Evolutionary conservation across 2,888 invertebrate genomes (phyloP).

Genomic region (Ectemnius cavifrons): DNA sequence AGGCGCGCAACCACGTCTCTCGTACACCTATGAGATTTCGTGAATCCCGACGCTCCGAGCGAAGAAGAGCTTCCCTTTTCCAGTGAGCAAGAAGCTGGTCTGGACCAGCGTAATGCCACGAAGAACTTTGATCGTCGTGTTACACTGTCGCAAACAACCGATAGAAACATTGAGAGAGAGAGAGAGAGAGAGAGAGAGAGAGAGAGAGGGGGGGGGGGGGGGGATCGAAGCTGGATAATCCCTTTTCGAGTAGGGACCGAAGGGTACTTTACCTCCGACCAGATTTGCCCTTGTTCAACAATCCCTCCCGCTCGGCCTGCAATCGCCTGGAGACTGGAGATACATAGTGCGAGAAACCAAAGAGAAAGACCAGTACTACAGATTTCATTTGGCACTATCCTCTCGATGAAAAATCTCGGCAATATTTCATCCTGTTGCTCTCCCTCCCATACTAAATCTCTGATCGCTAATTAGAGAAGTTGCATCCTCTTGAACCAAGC

Average conservation of each 20-base stretch:
- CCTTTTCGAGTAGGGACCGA: conserved; percentile 58
- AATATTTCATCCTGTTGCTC: conserved; percentile 9
- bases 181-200: too few relatives aligned
- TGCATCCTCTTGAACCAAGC: too few relatives aligned
- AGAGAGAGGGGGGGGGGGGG: too few relatives aligned
- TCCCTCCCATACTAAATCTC: neutral
- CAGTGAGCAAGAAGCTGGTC: too few relatives aligned
- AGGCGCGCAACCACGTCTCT: conserved; percentile 15
- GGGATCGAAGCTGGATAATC: conserved; percentile 58
- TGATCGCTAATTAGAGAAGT: neutral
- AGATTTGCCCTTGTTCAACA: conserved; percentile 46
- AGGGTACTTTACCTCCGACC: conserved; percentile 54
- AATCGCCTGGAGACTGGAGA: conserved; percentile 41
- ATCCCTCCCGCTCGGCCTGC: conserved; percentile 28
- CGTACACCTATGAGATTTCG: conserved; percentile 33
- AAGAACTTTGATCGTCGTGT: conserved; percentile 62
- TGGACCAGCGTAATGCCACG: conserved; percentile 10
- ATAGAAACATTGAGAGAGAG: conserved; percentile 33
- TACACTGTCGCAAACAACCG: conserved; percentile 58
- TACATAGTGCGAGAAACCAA: conserved; percentile 6
- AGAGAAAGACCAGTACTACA: neutral
- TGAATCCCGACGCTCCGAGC: conserved; percentile 54
- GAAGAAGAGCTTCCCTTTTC: conserved; percentile 45
- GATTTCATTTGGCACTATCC: conserved; percentile 31
- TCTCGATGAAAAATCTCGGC: conserved; percentile 19